Evolutionary conservation across 1,140 invertebrate genomes (phyloP).

Genomic region (Zaprionus camerounensis): DNA sequence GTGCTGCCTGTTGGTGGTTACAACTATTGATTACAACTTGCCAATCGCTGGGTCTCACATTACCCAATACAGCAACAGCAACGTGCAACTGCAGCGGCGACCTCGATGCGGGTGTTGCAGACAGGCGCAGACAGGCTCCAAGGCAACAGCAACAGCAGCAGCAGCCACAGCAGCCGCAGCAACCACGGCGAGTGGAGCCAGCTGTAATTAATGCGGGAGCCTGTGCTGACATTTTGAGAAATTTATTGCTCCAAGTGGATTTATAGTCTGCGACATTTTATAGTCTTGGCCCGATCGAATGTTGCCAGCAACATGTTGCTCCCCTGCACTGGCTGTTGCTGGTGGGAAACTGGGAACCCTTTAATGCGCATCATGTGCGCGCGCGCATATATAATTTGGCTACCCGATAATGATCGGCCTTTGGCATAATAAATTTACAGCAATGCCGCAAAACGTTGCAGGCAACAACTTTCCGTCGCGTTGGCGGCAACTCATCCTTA

Average conservation of each 20-base stretch:
- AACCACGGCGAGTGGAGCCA: slow-evolving; percentile 51
- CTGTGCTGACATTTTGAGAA: slow-evolving; percentile 81
- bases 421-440: slow-evolving; percentile 83
- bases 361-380: slow-evolving; percentile 82
- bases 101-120: slow-evolving; percentile 74
- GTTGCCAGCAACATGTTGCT: slow-evolving; percentile 49
- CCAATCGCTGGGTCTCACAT: slow-evolving; percentile 69
- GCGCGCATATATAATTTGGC: slow-evolving; percentile 83
- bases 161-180: slow-evolving; percentile 12
- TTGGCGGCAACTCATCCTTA: slow-evolving; percentile 38
- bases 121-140: slow-evolving; percentile 56
- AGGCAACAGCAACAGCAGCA: slow-evolving; percentile 11
- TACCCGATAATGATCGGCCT: slow-evolving; percentile 84
- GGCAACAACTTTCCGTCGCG: slow-evolving; percentile 65
- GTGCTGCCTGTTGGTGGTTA: slow-evolving; percentile 69
- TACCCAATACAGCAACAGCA: slow-evolving; percentile 52
- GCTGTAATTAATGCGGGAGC: slow-evolving; percentile 84
- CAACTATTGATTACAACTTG: slow-evolving; percentile 81
- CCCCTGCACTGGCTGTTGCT: slow-evolving; percentile 12
- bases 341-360: slow-evolving; percentile 36
- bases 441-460: slow-evolving; percentile 62
- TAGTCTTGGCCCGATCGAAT: slow-evolving; percentile 62
- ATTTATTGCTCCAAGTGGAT: slow-evolving; percentile 82
- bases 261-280: slow-evolving; percentile 83
- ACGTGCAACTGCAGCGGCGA: slow-evolving; percentile 26